phyloP scores from a whole-genome alignment of 2,888 invertebrate genomes.

The Ctena decussata region DNA sequence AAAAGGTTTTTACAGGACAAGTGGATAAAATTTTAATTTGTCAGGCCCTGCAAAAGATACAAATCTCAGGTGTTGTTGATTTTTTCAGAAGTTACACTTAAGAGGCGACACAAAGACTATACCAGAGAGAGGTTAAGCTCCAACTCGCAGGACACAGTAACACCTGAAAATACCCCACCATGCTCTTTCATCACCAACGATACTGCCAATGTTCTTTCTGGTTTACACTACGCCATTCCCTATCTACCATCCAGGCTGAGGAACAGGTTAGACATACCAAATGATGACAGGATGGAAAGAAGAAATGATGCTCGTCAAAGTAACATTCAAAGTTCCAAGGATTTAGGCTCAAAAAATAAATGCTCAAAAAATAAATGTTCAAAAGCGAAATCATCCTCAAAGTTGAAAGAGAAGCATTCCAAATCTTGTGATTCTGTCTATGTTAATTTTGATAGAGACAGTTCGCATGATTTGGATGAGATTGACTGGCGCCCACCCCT shows the following conservation, averaged over 20 bases:
- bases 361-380: not conserved
- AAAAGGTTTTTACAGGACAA: too few species aligned
- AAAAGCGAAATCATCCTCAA: not conserved
- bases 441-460: not conserved
- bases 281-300: not conserved
- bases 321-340: not conserved
- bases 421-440: not conserved
- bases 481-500: too few species aligned
- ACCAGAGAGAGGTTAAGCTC: not conserved
- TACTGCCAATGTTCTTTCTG: conserved; percentile 43
- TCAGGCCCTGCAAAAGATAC: too few species aligned
- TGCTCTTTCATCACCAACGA: not conserved
- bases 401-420: not conserved
- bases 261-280: not conserved
- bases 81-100: not conserved
- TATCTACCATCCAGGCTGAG: conserved; percentile 64
- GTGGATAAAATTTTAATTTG: too few species aligned
- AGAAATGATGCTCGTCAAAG: not conserved
- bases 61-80: too few species aligned
- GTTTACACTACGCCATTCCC: conserved; percentile 65
- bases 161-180: not conserved
- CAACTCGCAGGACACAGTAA: not conserved
- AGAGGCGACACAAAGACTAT: not conserved
- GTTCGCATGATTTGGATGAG: too few species aligned
- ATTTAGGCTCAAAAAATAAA: too few species aligned